A percentile compares a stretch with the other conserved stretches of the same genome.
Evolutionary conservation across 2,113 vertebrate genomes (phyloP).

Genomic region (Scatophagus argus): DNA sequence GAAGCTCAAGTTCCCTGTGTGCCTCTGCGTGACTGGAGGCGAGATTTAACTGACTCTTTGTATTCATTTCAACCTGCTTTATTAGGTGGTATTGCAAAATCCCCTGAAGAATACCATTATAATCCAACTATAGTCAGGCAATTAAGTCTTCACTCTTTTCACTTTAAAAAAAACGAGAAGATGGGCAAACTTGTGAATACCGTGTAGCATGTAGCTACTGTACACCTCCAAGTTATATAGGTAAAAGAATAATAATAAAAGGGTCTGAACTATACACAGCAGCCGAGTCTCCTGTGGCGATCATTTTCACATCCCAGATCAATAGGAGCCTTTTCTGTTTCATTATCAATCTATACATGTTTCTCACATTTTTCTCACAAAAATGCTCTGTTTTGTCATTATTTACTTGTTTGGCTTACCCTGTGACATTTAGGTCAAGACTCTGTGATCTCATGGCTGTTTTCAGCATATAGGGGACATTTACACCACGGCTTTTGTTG

Average conservation of each 20-base stretch:
- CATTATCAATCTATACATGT: background rate
- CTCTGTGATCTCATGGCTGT: constrained; percentile 52
- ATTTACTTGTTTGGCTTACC: constrained; percentile 16
- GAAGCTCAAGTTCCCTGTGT: constrained; percentile 89
- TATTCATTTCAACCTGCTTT: constrained; percentile 81
- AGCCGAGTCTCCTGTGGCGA: background rate
- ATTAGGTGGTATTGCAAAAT: constrained; percentile 59
- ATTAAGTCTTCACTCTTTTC: constrained; percentile 46
- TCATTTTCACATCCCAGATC: constrained; percentile 22
- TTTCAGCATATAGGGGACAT: constrained; percentile 42
- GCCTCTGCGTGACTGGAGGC: constrained; percentile 77
- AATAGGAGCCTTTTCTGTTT: constrained; percentile 16
- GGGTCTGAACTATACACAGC: background rate
- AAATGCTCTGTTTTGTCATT: background rate
- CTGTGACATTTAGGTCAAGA: constrained; percentile 70
- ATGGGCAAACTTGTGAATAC: background rate
- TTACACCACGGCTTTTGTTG: constrained; percentile 58
- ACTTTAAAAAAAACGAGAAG: background rate
- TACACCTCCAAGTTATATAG: background rate
- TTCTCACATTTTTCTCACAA: constrained; percentile 2
- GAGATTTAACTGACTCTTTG: constrained; percentile 73
- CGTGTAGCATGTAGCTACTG: too few relatives aligned
- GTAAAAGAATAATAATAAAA: background rate
- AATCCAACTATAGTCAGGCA: constrained; percentile 42
- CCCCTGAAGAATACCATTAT: constrained; percentile 56